Evolutionary conservation across 2,113 vertebrate species (phyloP).

Genomic region (Pachyramphus minor): DNA sequence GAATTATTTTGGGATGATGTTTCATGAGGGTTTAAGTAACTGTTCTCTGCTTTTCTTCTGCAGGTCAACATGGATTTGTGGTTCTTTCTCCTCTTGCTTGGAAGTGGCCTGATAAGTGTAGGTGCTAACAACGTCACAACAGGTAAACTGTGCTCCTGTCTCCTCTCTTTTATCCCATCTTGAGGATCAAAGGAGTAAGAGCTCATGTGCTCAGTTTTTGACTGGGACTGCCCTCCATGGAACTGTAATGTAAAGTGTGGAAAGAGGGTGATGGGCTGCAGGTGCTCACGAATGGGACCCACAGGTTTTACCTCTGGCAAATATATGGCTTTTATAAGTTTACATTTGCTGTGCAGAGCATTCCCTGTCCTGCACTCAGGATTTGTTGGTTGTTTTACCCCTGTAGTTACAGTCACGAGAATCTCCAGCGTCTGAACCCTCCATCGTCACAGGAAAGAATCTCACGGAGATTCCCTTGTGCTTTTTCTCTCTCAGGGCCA

Average conservation of each 20-base stretch:
- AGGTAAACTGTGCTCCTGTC: conserved; percentile 64
- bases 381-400: neutral
- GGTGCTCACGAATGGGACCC: neutral
- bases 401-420: rapidly evolving
- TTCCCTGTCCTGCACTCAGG: neutral
- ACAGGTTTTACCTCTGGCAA: neutral
- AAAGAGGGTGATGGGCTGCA: neutral
- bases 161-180: neutral
- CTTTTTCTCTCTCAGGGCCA: conserved; percentile 34
- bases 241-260: neutral
- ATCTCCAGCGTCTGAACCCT: neutral
- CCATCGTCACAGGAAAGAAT: neutral
- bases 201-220: neutral
- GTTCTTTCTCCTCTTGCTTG: conserved; percentile 84
- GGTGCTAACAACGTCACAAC: conserved; percentile 68
- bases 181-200: neutral
- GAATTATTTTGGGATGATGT: neutral
- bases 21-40: neutral
- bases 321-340: neutral
- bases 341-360: neutral
- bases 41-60: neutral
- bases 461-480: neutral
- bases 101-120: conserved; percentile 72
- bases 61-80: conserved; percentile 94
- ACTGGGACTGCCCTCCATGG: neutral